Conservation (phyloP, 1,140 invertebrate species). For the Adelges cooleyi region DNA sequence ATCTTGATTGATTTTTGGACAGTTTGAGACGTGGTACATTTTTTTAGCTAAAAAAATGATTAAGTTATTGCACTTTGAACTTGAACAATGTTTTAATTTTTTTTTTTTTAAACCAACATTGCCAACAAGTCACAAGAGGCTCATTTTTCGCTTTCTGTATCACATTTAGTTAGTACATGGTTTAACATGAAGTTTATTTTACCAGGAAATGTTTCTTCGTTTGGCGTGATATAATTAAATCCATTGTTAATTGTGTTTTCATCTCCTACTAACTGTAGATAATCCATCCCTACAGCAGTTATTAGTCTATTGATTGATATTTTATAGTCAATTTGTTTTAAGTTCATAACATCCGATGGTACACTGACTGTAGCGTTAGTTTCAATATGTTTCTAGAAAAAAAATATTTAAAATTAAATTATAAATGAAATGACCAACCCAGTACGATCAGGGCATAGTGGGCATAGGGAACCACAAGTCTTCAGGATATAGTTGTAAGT, state of each 20-base stretch:
- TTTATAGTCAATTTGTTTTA: constrained; percentile 52
- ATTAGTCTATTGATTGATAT: constrained; percentile 57
- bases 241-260: constrained; percentile 58
- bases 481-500: no score
- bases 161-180: no score
- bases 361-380: constrained; percentile 74
- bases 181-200: constrained; percentile 29
- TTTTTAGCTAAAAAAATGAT: no score
- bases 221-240: constrained; percentile 75
- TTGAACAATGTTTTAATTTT: no score
- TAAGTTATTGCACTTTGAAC: no score
- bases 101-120: no score
- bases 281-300: constrained; percentile 67
- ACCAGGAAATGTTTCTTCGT: constrained; percentile 77
- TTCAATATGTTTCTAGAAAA: constrained; percentile 46
- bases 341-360: constrained; percentile 58
- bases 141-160: no score
- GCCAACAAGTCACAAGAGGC: no score
- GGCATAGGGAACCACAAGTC: no score
- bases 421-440: background rate
- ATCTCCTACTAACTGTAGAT: constrained; percentile 54
- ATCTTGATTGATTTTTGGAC: no score
- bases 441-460: no score
- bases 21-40: no score
- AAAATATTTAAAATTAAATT: constrained; percentile 32